Evolutionary conservation across 2,797 vertebrate genomes (phyloP).

Genomic region (Takifugu rubripes): DNA sequence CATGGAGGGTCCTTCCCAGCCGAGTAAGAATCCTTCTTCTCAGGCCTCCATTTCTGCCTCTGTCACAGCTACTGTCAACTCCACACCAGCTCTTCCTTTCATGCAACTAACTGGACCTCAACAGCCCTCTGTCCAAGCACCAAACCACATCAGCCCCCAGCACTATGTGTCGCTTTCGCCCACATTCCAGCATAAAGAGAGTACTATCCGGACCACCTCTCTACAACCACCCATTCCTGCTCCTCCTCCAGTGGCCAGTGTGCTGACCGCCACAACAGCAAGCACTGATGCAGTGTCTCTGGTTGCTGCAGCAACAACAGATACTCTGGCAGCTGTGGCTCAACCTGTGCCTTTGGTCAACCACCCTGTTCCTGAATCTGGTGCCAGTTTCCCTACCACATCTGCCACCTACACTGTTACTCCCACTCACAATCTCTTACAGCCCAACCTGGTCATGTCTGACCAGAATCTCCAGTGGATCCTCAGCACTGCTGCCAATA

Average conservation of each 20-base stretch:
- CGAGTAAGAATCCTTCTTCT: slow-evolving; percentile 59
- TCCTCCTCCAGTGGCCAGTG: slow-evolving; percentile 36
- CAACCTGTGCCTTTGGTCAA: slow-evolving; percentile 83
- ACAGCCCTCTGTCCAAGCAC: slow-evolving; percentile 78
- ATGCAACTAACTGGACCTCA: slow-evolving; percentile 69
- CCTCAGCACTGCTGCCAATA: slow-evolving; percentile 88
- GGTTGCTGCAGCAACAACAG: slow-evolving; percentile 32
- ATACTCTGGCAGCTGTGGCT: slow-evolving; percentile 54
- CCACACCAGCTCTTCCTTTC: slow-evolving; percentile 68
- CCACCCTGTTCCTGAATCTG: slow-evolving; percentile 64
- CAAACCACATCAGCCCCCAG: slow-evolving; percentile 78
- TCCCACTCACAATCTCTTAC: slow-evolving; percentile 86
- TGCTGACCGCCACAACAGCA: slow-evolving; percentile 33
- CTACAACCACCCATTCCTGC: slow-evolving; percentile 66
- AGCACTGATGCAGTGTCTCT: slow-evolving; percentile 36
- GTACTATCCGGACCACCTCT: slow-evolving; percentile 64
- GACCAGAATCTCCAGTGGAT: slow-evolving; percentile 99
- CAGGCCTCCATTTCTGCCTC: slow-evolving; percentile 68
- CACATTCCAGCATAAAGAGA: slow-evolving; percentile 80
- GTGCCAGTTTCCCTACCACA: slow-evolving; percentile 38
- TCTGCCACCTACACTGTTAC: slow-evolving; percentile 83
- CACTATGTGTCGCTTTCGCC: slow-evolving; percentile 81
- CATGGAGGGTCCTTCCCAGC: slow-evolving; percentile 69
- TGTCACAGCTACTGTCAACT: slow-evolving; percentile 64
- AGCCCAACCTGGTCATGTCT: slow-evolving; percentile 91